Conservation (phyloP, 1,140 invertebrate species). For the Capitella teleta region DNA sequence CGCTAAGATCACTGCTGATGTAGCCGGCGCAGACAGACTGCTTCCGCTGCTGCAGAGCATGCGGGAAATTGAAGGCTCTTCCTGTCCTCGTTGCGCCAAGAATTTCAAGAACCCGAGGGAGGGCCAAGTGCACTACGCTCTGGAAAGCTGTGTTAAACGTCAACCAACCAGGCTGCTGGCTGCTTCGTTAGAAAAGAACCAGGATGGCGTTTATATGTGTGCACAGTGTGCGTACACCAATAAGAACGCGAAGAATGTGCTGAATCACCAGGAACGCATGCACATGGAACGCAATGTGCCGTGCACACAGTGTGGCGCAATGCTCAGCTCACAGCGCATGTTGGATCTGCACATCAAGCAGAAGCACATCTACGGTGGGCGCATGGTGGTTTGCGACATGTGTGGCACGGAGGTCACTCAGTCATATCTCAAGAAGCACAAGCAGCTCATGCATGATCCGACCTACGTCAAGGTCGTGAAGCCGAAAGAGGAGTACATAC, state of each 20-base stretch:
- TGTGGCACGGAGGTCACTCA: not conserved
- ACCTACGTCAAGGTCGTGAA: not conserved
- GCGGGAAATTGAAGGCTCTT: not conserved
- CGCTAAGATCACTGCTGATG: too few relatives aligned
- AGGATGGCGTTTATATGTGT: not conserved
- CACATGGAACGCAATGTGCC: not conserved
- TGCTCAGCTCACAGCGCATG: not conserved
- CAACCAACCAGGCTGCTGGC: not conserved
- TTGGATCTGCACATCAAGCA: not conserved
- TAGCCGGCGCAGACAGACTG: too few relatives aligned
- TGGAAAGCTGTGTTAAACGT: not conserved
- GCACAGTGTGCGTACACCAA: not conserved
- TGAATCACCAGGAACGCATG: not conserved
- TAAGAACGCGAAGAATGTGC: not conserved
- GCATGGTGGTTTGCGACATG: not conserved
- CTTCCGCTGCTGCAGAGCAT: too few relatives aligned
- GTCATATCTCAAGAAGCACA: not conserved
- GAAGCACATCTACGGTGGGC: not conserved
- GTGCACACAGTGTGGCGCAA: not conserved
- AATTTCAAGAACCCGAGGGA: not conserved
- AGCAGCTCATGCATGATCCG: not conserved
- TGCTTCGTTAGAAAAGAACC: not conserved
- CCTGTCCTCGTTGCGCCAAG: slow-evolving; percentile 1
- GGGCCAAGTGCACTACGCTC: not conserved
- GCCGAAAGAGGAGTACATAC: not conserved